Base-by-base conservation (phyloP, 2,113 vertebrate genomes). In the Tinamus guttatus region DNA sequence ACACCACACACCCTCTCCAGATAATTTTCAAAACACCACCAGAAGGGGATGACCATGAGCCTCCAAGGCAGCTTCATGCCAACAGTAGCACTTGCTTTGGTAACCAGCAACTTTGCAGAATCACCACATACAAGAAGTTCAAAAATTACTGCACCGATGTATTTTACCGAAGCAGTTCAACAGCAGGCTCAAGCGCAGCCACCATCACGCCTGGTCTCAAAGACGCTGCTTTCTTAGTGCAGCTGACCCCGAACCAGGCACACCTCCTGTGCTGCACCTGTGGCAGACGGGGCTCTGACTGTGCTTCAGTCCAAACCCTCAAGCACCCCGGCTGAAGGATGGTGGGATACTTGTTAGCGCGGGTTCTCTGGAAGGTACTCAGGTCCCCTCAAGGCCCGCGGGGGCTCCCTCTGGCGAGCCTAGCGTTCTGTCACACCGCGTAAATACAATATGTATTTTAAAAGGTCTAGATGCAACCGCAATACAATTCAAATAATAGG, bases 1-100 rank as follows among this genome's bases (percentile, higher is more conserved):
- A 69, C 15, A 71, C 24, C 54, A 69, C 27, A 22, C 95, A 36
- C 6, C 12, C 25, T 27, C 58, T 85, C 52, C n/a, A 62, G 68
- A 87, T 71, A 75, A 59, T 70, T 94, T 93, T 95, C 84, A 85
- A 71, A 88, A 74, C 27, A 43, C 28, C 71, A 95, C 47, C 41
- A 56, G 59, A 94, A 86, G 28, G 40, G 8, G 81, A 11, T 49
- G 49, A 49, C 93, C 91, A 47, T 24, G 67, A 74, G 19, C 67
- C 51, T 87, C 74, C 45, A 40, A 40, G 68, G 87, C 52, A 92
- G 80, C 59, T 82, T 78, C 63, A 87, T 52, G 79, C 80, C 81
- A 87, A 95, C 54, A 75, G 19, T 63, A 91, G 5, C 90, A 10
- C 47, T 92, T 82, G 41, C 81, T 91, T 87, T 77, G 68, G 67